These are phyloP conservation scores for Empidonax alnorum DNA, from an alignment of 2,113 vertebrate genomes.

Conservation along the genomic window DNA sequence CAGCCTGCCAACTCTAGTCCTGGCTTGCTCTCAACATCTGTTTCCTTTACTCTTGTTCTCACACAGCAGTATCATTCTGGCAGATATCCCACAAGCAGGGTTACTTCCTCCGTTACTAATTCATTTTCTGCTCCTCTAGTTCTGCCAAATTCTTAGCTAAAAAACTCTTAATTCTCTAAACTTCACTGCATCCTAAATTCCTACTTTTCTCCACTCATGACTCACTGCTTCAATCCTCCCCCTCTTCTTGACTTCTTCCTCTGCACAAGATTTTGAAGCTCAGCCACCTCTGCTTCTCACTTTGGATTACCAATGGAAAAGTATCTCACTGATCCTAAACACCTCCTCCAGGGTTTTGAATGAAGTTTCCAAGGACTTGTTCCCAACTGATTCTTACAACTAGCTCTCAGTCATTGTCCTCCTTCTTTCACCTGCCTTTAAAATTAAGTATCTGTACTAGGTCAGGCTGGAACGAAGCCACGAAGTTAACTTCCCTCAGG, in stretches of 20 bases:
- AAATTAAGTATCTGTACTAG: neutral
- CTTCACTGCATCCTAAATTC: neutral
- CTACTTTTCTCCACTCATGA: neutral
- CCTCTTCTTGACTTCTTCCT: slow-evolving; percentile 5
- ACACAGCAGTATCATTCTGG: neutral
- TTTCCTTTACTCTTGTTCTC: slow-evolving; percentile 23
- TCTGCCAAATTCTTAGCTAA: slow-evolving; percentile 21
- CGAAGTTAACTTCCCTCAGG: neutral
- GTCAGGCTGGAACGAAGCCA: neutral
- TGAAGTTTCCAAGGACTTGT: neutral
- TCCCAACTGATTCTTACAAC: neutral
- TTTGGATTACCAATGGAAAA: neutral
- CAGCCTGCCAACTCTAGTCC: neutral
- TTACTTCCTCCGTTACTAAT: slow-evolving; percentile 56
- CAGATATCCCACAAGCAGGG: neutral
- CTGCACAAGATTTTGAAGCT: neutral
- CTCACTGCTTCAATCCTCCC: neutral
- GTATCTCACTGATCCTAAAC: neutral
- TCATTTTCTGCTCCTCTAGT: slow-evolving; percentile 36
- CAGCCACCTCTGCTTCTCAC: neutral
- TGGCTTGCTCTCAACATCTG: slow-evolving; percentile 23
- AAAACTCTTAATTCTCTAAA: neutral
- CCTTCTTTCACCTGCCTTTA: neutral
- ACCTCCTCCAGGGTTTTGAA: neutral
- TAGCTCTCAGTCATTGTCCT: neutral